These are phyloP conservation scores for Dicaeum eximium DNA, from an alignment of 2,113 vertebrate species.

Conservation along the genomic window DNA sequence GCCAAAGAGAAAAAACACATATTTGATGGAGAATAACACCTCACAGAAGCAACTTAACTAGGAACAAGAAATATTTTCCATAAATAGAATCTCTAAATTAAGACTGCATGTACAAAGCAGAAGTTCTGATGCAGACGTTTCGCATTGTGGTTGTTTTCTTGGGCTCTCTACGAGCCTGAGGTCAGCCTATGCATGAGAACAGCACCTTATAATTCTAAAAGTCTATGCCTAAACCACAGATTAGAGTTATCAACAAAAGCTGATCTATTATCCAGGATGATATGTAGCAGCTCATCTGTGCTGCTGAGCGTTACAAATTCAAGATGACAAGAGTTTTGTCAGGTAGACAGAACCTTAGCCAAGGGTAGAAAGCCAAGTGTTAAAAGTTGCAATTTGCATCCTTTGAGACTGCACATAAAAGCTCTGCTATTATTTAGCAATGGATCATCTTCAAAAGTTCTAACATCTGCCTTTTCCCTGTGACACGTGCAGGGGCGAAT, in stretches of 20 bases:
- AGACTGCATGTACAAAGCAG: not conserved
- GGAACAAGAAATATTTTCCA: not conserved
- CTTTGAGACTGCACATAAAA: not conserved
- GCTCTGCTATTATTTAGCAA: not conserved
- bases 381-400: not conserved
- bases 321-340: not conserved
- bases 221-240: not conserved
- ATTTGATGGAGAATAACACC: not conserved
- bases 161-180: not conserved
- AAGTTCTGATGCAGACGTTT: not conserved
- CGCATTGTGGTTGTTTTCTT: not conserved
- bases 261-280: not conserved
- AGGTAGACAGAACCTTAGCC: not conserved
- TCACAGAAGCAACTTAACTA: not conserved
- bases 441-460: not conserved
- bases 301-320: not conserved
- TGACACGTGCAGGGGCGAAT: accelerated
- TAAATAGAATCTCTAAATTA: not conserved
- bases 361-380: not conserved
- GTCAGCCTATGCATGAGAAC: not conserved
- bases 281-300: not conserved
- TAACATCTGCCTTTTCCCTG: not conserved
- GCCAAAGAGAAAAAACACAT: not conserved
- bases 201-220: not conserved
- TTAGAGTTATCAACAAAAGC: not conserved